A percentile compares a stretch with the other conserved stretches of the same genome.
phyloP scores from a whole-genome alignment of 2,797 vertebrate genomes.

The Columba guinea region DNA sequence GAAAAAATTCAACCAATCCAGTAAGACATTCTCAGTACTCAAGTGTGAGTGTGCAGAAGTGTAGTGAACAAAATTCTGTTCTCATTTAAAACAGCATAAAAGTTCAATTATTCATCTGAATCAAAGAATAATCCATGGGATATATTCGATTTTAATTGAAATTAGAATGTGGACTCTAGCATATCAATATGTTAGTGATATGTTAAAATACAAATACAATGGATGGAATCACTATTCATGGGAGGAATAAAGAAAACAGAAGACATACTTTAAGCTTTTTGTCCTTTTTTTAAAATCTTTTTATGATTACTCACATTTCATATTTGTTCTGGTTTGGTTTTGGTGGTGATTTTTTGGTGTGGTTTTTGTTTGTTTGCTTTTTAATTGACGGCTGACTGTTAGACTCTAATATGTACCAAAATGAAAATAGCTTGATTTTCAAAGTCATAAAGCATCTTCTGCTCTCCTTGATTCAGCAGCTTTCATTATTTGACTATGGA shows the following conservation, averaged over 20 bases:
- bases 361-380: background rate
- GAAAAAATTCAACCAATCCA: background rate
- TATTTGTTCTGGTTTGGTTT: background rate
- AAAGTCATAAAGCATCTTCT: background rate
- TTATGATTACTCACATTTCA: background rate
- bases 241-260: background rate
- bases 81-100: constrained; percentile 29
- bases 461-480: background rate
- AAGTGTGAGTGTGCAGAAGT: background rate
- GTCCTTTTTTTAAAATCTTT: background rate
- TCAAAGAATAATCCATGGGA: background rate
- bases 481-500: constrained; percentile 32
- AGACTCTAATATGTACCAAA: background rate
- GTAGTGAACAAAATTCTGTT: background rate
- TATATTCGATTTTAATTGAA: constrained; percentile 15
- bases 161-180: background rate
- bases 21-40: background rate
- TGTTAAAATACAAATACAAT: background rate
- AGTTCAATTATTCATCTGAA: background rate
- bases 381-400: background rate
- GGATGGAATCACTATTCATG: background rate
- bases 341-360: background rate
- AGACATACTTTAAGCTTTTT: background rate
- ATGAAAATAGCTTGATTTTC: background rate
- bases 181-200: background rate